Base-by-base conservation (phyloP, 2,888 invertebrate species). In the Microctonus brassicae region DNA sequence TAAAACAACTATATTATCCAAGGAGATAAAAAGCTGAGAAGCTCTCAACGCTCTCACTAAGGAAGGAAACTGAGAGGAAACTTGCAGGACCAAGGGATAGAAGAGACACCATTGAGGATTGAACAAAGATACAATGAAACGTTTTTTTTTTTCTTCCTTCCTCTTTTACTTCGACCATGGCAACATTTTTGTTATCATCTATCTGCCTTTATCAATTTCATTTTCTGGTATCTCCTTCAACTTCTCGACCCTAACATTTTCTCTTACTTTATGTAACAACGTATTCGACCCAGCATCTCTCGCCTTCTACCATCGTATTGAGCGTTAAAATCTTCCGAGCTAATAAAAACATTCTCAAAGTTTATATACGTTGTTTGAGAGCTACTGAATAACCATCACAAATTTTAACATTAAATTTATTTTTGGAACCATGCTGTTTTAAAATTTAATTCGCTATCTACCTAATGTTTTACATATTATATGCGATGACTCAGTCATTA, bases 271-370 rank as follows among this genome's bases (percentile, higher is more conserved):
- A 20, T 47, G 7, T n/a, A 20, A 4, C 11, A 20, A 22, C 24
- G 20, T 10, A 22, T 24, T 24, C 53, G 22, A n/a, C 29, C 47
- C 6, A 5, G 7, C 47, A 6, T 42, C 10, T 4, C 20, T 36
- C 17, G 7, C 17, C 7, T 47, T n/a, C 17, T n/a, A 3, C n/a
- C 17, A 29, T 29, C 47, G 17, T 17, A 17, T n/a, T 47, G 11
- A 2, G 20, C 42, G 24, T 57, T 57, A 73, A 76, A 76, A 77
- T 78, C 74, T 76, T 57, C 72, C 6, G 1, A 7, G 7, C 75
- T 74, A 76, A 77, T 78, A 79, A 77, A 79, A 80, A 77, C 72
- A 73, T 74, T 29, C 10, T 22, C 17, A 42, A 52, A 74, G 76
- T 77, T 76, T 20, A 47, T 17, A 7, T 20, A 17, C 0, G 1